These are phyloP conservation scores for Petroica traversi DNA, from an alignment of 2,113 vertebrate genomes.

Conservation along the genomic window DNA sequence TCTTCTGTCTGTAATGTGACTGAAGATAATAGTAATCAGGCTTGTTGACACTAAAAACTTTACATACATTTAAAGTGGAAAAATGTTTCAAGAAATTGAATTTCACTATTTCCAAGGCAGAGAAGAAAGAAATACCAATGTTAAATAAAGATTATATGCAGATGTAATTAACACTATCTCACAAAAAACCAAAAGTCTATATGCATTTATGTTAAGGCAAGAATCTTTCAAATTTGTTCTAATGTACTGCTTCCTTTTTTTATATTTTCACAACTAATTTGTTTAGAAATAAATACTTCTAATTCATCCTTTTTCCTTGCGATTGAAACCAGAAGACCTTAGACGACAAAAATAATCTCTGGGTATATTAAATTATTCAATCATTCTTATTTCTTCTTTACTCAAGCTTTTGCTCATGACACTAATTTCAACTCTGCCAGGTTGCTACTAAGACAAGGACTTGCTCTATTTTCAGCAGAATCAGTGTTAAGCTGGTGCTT, in stretches of 20 bases:
- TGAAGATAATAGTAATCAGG: not conserved
- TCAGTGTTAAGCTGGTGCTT: not conserved
- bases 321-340: not conserved
- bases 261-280: not conserved
- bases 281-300: not conserved
- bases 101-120: not conserved
- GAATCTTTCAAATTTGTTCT: not conserved
- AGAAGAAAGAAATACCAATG: not conserved
- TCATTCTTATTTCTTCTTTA: not conserved
- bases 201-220: not conserved
- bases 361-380: not conserved
- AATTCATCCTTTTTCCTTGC: not conserved
- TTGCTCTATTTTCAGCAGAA: not conserved
- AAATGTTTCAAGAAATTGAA: not conserved
- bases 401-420: not conserved
- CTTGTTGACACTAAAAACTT: not conserved
- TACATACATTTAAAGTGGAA: not conserved
- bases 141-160: not conserved
- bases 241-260: not conserved
- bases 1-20: not conserved
- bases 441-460: not conserved
- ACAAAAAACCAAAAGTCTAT: not conserved
- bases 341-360: not conserved
- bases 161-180: not conserved
- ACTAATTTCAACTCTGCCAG: not conserved